Conservation (phyloP, 1,140 invertebrate genomes). For the Cydia strobilella region DNA sequence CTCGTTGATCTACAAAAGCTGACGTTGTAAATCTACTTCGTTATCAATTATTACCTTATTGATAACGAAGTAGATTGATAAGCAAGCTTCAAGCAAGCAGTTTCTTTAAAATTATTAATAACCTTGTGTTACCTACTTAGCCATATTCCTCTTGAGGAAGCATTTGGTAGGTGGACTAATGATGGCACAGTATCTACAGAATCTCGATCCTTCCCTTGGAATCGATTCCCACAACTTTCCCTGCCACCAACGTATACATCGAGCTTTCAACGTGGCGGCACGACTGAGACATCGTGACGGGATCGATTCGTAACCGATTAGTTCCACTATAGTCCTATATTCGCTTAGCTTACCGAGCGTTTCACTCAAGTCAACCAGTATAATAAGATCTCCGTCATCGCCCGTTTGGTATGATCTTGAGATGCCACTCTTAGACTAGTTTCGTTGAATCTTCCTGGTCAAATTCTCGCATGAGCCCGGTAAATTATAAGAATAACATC, state of each 20-base stretch:
- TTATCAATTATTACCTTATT: too few species aligned
- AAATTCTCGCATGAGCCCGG: neutral
- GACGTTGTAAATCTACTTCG: too few species aligned
- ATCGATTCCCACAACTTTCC: constrained; percentile 32
- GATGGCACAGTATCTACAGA: neutral
- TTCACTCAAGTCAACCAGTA: neutral
- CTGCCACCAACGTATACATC: constrained; percentile 7
- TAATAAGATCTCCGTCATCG: neutral
- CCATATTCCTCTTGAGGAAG: too few species aligned
- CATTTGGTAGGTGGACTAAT: too few species aligned
- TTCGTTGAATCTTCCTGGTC: neutral
- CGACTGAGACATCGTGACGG: constrained; percentile 28
- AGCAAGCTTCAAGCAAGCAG: too few species aligned
- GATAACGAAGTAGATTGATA: too few species aligned
- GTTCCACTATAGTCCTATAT: constrained; percentile 8
- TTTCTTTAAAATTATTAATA: too few species aligned
- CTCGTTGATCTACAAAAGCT: too few species aligned
- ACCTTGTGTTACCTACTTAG: too few species aligned
- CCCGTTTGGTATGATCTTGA: neutral
- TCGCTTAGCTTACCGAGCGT: neutral
- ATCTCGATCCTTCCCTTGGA: neutral
- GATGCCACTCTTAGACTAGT: neutral
- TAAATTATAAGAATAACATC: neutral
- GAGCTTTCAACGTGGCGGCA: constrained; percentile 30
- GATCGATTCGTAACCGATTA: constrained; percentile 31